A percentile compares a stretch with the other conserved stretches of the same genome.
Conservation (phyloP, 2,113 vertebrate genomes). For the Poecile atricapillus region DNA sequence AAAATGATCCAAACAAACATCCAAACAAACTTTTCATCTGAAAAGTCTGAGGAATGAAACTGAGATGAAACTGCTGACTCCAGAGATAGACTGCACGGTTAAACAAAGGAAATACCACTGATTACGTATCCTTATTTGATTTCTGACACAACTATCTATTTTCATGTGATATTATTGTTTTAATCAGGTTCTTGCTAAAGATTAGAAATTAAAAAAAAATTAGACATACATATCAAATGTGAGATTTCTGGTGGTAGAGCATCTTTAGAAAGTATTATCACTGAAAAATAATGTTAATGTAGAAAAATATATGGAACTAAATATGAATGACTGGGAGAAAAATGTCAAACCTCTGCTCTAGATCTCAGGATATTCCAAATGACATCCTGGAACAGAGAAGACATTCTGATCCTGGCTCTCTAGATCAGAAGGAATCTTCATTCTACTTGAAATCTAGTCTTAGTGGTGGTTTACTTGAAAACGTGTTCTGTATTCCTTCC, state of each 20-base stretch:
- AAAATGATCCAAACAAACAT: neutral
- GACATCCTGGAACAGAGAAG: neutral
- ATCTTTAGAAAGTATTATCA: neutral
- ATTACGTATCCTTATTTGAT: neutral
- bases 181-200: neutral
- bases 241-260: neutral
- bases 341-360: neutral
- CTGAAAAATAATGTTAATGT: neutral
- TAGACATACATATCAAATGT: neutral
- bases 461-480: neutral
- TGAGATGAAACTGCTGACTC: neutral
- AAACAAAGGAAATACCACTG: neutral
- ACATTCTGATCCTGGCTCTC: neutral
- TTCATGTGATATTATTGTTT: neutral
- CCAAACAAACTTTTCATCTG: neutral
- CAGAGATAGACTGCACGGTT: neutral
- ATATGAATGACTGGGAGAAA: neutral
- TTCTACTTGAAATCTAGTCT: neutral
- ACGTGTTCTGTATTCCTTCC: neutral
- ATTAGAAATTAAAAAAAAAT: neutral
- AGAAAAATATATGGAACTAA: neutral
- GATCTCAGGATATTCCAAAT: neutral
- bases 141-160: neutral
- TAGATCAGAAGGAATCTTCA: neutral
- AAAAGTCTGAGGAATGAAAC: neutral